Percentiles rank a stretch among this genome's conserved stretches.
phyloP scores from a whole-genome alignment of 2,113 vertebrate species.

The Salvator merianae region DNA sequence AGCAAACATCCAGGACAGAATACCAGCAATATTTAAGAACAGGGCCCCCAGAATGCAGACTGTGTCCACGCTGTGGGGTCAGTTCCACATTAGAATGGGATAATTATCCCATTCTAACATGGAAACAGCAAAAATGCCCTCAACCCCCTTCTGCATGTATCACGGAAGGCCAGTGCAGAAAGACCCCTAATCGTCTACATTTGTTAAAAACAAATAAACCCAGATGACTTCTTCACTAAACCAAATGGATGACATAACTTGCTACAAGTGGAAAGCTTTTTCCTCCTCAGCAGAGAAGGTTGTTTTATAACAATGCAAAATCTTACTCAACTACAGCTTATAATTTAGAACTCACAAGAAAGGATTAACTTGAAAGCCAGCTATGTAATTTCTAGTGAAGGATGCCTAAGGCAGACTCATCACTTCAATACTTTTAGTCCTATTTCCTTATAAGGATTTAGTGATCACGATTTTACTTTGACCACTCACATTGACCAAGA shows the following conservation, averaged over 20 bases:
- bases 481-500: background rate
- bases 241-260: slow-evolving; percentile 8
- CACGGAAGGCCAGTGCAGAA: no score
- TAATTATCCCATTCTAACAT: no score
- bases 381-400: background rate
- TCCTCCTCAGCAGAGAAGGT: no score
- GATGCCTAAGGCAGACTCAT: background rate
- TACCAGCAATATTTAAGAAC: no score
- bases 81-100: no score
- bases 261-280: slow-evolving; percentile 12
- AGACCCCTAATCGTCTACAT: no score
- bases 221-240: background rate
- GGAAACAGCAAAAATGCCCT: no score
- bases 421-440: slow-evolving; percentile 20
- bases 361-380: background rate
- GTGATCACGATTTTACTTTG: slow-evolving; percentile 15
- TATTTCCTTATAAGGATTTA: background rate
- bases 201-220: slow-evolving; percentile 10
- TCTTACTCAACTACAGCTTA: background rate
- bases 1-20: no score
- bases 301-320: slow-evolving; percentile 9
- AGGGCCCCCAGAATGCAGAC: no score
- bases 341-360: background rate
- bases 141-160: no score
- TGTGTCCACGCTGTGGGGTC: no score